A percentile compares a stretch with the other conserved stretches of the same genome.
phyloP scores from a whole-genome alignment of 2,888 invertebrate species.

The Drosophila mimetica region DNA sequence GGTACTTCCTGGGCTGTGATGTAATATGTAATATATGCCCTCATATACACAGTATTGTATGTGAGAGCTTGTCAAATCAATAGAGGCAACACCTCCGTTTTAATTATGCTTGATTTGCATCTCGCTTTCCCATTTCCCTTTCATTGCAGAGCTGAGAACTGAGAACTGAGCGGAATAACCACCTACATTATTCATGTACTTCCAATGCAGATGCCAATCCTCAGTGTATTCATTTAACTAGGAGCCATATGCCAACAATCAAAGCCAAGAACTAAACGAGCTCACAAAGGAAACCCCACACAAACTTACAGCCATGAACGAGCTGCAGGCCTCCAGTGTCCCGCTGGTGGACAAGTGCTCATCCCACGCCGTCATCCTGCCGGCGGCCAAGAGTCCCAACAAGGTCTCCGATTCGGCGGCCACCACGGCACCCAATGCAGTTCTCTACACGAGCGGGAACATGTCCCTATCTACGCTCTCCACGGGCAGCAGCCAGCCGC shows the following conservation, averaged over 20 bases:
- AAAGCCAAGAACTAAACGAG: background rate
- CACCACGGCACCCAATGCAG: constrained; percentile 41
- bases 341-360: constrained; percentile 64
- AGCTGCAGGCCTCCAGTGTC: constrained; percentile 50
- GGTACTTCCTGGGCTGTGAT: constrained; percentile 33
- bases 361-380: constrained; percentile 59
- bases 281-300: constrained; percentile 4
- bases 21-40: constrained; percentile 27
- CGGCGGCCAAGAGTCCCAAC: constrained; percentile 41
- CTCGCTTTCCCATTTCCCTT: constrained; percentile 7
- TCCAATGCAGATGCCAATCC: constrained; percentile 36
- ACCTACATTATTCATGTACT: constrained; percentile 11
- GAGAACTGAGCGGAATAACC: background rate
- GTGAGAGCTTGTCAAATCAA: constrained; percentile 15
- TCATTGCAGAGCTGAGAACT: constrained; percentile 17
- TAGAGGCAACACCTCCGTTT: constrained; percentile 1
- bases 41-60: background rate
- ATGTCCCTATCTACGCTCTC: constrained; percentile 23
- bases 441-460: constrained; percentile 54
- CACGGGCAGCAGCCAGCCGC: too few relatives aligned
- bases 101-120: constrained; percentile 11
- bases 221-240: constrained; percentile 13
- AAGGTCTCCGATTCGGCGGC: constrained; percentile 24
- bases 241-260: constrained; percentile 35
- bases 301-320: constrained; percentile 49